A percentile compares a stretch with the other conserved stretches of the same genome.
phyloP scores from a whole-genome alignment of 2,888 invertebrate species.

The Drymonia ruficornis region DNA sequence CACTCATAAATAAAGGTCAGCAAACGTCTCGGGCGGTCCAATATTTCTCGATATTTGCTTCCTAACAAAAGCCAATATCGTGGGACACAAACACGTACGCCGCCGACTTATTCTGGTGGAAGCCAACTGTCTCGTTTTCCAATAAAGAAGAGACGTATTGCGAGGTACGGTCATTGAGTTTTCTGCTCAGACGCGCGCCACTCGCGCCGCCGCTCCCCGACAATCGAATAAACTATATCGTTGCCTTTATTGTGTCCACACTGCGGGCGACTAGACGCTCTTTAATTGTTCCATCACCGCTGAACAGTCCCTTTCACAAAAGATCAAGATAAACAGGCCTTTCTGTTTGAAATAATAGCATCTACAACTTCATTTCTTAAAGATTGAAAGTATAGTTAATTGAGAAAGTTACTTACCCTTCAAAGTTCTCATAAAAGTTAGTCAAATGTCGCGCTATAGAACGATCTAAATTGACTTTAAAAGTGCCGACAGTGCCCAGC shows the following conservation, averaged over 20 bases:
- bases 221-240: constrained; percentile 53
- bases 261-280: constrained; percentile 11
- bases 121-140: constrained; percentile 78
- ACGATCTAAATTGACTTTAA: constrained; percentile 55
- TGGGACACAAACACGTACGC: constrained; percentile 67
- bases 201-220: constrained; percentile 42
- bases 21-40: constrained; percentile 38
- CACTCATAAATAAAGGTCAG: constrained; percentile 34
- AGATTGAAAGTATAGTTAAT: constrained; percentile 24
- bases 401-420: constrained; percentile 24
- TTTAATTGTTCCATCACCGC: constrained; percentile 19
- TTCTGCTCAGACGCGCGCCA: constrained; percentile 70
- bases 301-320: constrained; percentile 1
- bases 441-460: constrained; percentile 33
- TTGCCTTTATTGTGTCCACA: constrained; percentile 23
- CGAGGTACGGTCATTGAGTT: constrained; percentile 73
- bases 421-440: constrained; percentile 47
- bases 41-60: constrained; percentile 64
- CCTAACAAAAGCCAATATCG: constrained; percentile 69
- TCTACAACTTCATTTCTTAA: constrained; percentile 12
- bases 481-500: constrained; percentile 42
- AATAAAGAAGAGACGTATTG: constrained; percentile 79
- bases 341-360: constrained; percentile 4
- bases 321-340: constrained; percentile 6
- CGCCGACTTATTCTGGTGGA: constrained; percentile 66